These are phyloP conservation scores for Clarias gariepinus DNA, from an alignment of 2,113 vertebrate species.

Conservation along the genomic window DNA sequence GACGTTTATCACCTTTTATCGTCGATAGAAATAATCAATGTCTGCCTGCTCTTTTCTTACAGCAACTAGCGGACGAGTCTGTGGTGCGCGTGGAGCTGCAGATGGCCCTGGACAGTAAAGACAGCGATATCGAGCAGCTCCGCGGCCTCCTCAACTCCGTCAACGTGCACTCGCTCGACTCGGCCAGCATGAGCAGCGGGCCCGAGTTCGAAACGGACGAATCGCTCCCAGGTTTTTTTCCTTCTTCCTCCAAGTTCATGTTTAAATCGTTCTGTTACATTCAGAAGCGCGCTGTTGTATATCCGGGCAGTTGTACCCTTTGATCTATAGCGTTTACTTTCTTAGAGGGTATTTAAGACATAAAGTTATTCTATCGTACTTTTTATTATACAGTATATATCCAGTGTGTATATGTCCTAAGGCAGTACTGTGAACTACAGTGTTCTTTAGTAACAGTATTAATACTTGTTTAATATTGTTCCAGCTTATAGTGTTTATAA, in stretches of 20 bases:
- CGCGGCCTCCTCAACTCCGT: slow-evolving; percentile 86
- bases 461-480: not conserved
- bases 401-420: too few relatives aligned
- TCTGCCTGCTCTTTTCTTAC: slow-evolving; percentile 24
- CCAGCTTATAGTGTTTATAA: not conserved
- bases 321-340: not conserved
- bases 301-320: not conserved
- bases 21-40: not conserved
- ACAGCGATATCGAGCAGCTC: slow-evolving; percentile 99
- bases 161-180: slow-evolving; percentile 87
- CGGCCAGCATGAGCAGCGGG: slow-evolving; percentile 88
- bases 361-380: too few relatives aligned
- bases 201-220: slow-evolving; percentile 91
- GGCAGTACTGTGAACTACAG: too few relatives aligned
- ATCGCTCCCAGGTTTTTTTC: slow-evolving; percentile 79
- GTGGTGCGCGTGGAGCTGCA: slow-evolving; percentile 94
- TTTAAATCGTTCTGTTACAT: not conserved
- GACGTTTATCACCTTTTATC: not conserved
- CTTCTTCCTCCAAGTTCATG: not conserved
- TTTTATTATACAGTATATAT: too few relatives aligned
- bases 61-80: slow-evolving; percentile 97
- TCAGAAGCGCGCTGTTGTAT: not conserved
- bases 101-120: slow-evolving; percentile 98
- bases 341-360: too few relatives aligned
- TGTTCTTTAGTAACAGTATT: not conserved